Evolutionary conservation across 2,113 vertebrate genomes (phyloP).

Genomic region (Grus americana): DNA sequence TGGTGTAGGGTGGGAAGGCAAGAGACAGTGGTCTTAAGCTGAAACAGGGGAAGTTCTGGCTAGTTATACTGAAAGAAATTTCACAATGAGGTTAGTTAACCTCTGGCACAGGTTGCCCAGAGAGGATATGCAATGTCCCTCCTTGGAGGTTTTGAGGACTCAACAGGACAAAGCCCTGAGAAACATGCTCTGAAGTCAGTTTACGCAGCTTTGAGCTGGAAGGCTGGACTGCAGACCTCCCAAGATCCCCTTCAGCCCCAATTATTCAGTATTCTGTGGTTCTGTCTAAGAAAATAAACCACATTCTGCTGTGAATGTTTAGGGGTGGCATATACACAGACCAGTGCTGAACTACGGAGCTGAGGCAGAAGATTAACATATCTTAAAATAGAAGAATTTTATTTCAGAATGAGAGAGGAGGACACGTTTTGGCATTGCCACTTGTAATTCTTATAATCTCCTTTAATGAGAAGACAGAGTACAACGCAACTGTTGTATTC

Average conservation of each 20-base stretch:
- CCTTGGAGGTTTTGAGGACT: not conserved
- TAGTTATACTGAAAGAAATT: not conserved
- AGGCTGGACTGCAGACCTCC: not conserved
- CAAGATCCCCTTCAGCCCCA: not conserved
- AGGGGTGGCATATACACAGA: not conserved
- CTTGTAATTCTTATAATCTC: slow-evolving; percentile 10
- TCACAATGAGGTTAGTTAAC: not conserved
- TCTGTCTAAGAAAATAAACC: not conserved
- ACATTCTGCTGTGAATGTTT: not conserved
- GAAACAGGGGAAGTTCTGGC: not conserved
- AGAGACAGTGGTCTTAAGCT: not conserved
- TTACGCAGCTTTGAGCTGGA: not conserved
- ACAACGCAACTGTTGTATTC: not conserved
- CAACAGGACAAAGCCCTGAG: not conserved
- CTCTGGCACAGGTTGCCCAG: not conserved
- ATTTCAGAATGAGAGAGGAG: not conserved
- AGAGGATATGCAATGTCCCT: not conserved
- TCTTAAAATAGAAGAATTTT: not conserved
- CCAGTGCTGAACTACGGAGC: not conserved
- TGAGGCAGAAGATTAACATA: not conserved
- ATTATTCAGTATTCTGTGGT: not conserved
- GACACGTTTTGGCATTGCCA: not conserved
- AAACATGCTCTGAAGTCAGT: not conserved
- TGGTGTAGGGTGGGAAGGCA: not conserved
- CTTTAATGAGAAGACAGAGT: not conserved